A percentile compares a stretch with the other conserved stretches of the same genome.
phyloP scores from a whole-genome alignment of 2,888 invertebrate species.

The Yponomeuta cagnagella region DNA sequence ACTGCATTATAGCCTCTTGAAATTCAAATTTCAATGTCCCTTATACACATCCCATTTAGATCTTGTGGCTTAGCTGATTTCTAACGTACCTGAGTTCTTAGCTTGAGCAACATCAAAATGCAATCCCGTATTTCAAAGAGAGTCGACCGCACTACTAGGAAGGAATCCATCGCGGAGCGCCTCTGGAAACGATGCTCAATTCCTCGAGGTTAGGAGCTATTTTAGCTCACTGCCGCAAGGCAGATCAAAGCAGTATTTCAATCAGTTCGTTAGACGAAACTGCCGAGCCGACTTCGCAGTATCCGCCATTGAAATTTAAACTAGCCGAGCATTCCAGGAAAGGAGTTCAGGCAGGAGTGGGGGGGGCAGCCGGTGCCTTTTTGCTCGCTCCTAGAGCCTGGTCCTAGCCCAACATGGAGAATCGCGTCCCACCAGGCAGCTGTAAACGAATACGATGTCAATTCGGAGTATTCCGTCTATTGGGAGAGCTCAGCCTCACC shows the following conservation, averaged over 20 bases:
- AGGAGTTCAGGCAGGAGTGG: slow-evolving; percentile 24
- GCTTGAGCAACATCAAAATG: neutral
- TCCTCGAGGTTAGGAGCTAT: neutral
- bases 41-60: too few species aligned
- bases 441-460: slow-evolving; percentile 29
- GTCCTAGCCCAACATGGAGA: slow-evolving; percentile 52
- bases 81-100: too few species aligned
- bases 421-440: slow-evolving; percentile 30
- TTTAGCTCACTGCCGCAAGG: neutral
- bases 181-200: neutral
- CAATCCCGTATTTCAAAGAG: slow-evolving; percentile 4
- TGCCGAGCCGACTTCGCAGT: slow-evolving; percentile 53
- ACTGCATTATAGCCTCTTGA: too few species aligned
- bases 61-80: too few species aligned
- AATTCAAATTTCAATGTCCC: too few species aligned
- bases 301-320: slow-evolving; percentile 71
- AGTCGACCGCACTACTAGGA: neutral
- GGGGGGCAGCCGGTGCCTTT: slow-evolving; percentile 26
- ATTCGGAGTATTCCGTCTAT: slow-evolving; percentile 13
- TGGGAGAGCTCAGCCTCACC: slow-evolving; percentile 11
- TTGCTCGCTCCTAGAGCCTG: slow-evolving; percentile 28
- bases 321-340: slow-evolving; percentile 60
- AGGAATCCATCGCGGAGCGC: neutral
- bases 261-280: slow-evolving; percentile 68
- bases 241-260: slow-evolving; percentile 41